Conservation (phyloP, 2,888 invertebrate genomes). For the Netelia virgata region DNA sequence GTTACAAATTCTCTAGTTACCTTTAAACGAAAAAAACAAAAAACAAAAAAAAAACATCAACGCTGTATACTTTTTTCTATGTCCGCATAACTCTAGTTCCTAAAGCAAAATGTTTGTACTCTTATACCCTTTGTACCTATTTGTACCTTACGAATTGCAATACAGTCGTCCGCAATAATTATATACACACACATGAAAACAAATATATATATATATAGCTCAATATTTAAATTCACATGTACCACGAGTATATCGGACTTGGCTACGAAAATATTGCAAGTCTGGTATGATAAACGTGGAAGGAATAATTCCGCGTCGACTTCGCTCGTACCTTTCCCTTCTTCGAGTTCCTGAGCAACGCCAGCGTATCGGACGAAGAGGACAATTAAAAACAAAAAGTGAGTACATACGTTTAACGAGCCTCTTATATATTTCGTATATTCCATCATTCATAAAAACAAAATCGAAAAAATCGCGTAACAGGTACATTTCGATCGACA, state of each 20-base stretch:
- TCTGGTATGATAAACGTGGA: too few relatives aligned
- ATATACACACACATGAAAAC: constrained; percentile 8
- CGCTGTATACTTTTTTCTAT: constrained; percentile 82
- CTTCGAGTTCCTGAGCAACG: too few relatives aligned
- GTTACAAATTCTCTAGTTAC: constrained; percentile 45
- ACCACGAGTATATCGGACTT: not conserved
- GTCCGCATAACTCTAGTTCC: constrained; percentile 84
- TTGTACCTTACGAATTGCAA: constrained; percentile 84
- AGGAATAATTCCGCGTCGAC: too few relatives aligned
- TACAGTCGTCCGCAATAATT: constrained; percentile 84
- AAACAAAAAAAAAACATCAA: constrained; percentile 63
- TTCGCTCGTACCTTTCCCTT: too few relatives aligned
- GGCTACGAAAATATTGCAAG: too few relatives aligned
- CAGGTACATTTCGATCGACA: not conserved
- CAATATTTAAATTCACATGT: not conserved
- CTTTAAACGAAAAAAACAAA: constrained; percentile 59
- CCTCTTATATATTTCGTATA: too few relatives aligned
- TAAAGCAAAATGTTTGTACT: constrained; percentile 84
- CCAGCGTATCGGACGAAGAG: too few relatives aligned
- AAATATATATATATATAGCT: not conserved
- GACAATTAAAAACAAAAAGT: too few relatives aligned
- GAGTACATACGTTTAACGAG: too few relatives aligned
- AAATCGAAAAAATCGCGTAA: not conserved
- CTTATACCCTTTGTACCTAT: constrained; percentile 84
- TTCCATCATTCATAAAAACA: too few relatives aligned